A percentile compares a stretch with the other conserved stretches of the same genome.
phyloP scores from a whole-genome alignment of 1,140 invertebrate genomes.

The Plectrocnemia conspersa region DNA sequence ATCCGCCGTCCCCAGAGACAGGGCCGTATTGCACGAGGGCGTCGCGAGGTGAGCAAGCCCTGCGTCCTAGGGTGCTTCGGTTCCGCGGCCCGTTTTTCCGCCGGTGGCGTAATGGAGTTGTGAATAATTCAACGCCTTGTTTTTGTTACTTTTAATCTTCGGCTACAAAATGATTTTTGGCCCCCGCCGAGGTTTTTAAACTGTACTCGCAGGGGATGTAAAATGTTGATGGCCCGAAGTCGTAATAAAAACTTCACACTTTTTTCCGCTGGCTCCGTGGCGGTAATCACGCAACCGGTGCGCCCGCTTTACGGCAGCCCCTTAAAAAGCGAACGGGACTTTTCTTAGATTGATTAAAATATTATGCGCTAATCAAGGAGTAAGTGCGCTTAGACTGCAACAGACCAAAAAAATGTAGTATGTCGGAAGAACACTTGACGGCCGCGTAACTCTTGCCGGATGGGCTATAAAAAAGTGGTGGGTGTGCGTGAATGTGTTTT shows the following conservation, averaged over 20 bases:
- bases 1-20: no score
- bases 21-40: no score
- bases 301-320: constrained; percentile 14
- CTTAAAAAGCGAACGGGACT: constrained; percentile 15
- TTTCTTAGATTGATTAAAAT: constrained; percentile 33
- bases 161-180: constrained; percentile 33
- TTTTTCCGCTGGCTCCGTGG: constrained; percentile 20
- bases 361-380: constrained; percentile 21
- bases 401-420: no score
- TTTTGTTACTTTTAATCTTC: constrained; percentile 36
- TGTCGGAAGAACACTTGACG: no score
- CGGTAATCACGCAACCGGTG: constrained; percentile 7
- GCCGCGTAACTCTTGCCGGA: no score
- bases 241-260: constrained; percentile 35
- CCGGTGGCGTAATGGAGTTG: constrained; percentile 22
- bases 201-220: constrained; percentile 27
- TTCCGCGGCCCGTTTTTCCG: background rate
- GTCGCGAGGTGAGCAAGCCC: no score
- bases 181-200: constrained; percentile 24
- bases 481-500: no score
- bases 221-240: constrained; percentile 32
- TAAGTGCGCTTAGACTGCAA: no score
- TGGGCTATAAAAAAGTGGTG: no score
- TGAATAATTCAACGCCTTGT: constrained; percentile 32
- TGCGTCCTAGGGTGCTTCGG: no score